Evolutionary conservation across 2,113 vertebrate genomes (phyloP), one percentile per base, ranked within the genome.

Genomic region (Synchiropus splendidus): DNA sequence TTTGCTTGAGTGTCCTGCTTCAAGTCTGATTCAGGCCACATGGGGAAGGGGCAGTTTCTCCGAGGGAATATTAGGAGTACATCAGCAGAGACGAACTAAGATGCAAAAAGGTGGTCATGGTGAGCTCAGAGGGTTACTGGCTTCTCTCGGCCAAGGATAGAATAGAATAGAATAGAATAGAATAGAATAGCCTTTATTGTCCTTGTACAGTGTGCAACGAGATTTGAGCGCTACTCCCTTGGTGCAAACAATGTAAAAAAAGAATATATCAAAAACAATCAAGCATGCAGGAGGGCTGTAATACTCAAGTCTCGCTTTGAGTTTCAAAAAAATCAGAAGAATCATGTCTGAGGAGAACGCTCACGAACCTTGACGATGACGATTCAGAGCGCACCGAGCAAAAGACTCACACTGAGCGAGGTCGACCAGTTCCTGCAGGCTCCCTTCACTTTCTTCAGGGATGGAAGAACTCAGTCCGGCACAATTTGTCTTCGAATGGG

Each of bases 391-490:
- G 91, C 92, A 0, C 92, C 94, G 18, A 87, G 79, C 60, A 97
- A 92, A 58, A 86, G 92, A 43, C 85, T 94, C 0, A 98, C 94
- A 10, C 79, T 97, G 43, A 95, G 91, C 54, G 94, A 97, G 73
- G 96, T 97, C 55, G 96, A 97, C 58, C 93, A 97, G 85, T 97
- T 95, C 80, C 72, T 96, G n/a, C 93, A 96, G 73, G 83, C 83
- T 41, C 88, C 90, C 46, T 98, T 98, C 70, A 85, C 92, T 6
- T 97, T 98, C 78, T 97, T 97, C 60, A 86, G 92, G 39, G 94
- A 61, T 97, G 94, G 94, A 96, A 96, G 55, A 98, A 97, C 67
- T 98, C 94, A 0, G 92, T 98, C 49, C 79, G 90, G 52, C 90
- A 93, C 80, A 93, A 93, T 54, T 75, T 93, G 42, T 93, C 90